Evolutionary conservation across 2,113 vertebrate genomes (phyloP).

Genomic region (Neodontobutis hainanensis): DNA sequence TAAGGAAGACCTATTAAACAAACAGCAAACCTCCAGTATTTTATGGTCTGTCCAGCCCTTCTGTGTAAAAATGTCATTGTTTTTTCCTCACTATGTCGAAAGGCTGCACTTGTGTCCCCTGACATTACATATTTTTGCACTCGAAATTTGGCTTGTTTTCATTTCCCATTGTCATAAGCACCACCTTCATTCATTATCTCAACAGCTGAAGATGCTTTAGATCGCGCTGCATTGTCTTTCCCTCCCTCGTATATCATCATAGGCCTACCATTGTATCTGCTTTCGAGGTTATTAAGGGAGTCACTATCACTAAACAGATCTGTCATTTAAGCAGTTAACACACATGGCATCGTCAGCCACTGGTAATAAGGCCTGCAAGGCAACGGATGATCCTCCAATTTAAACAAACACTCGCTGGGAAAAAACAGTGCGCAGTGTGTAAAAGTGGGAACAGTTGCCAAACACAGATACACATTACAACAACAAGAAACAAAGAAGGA

Average conservation of each 20-base stretch:
- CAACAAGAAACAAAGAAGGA: neutral
- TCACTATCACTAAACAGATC: neutral
- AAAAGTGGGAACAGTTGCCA: neutral
- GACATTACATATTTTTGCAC: conserved; percentile 5
- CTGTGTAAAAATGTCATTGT: neutral
- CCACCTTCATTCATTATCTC: conserved; percentile 21
- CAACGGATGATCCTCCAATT: neutral
- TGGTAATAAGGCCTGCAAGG: neutral
- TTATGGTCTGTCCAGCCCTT: neutral
- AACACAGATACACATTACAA: neutral
- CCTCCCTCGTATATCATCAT: conserved; percentile 5
- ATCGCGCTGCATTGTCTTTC: neutral
- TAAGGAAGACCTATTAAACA: neutral
- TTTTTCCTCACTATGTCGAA: neutral
- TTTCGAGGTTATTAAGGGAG: neutral
- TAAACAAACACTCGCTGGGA: neutral
- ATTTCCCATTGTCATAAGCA: conserved; percentile 18
- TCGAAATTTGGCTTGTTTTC: neutral
- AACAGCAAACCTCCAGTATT: neutral
- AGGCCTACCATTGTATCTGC: neutral
- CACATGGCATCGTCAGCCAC: neutral
- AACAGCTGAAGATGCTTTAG: conserved; percentile 3
- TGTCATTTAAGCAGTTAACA: neutral
- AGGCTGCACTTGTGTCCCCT: neutral
- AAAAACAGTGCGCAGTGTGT: neutral